Base-by-base conservation (phyloP, 2,888 invertebrate species). In the Anthrax anthrax region DNA sequence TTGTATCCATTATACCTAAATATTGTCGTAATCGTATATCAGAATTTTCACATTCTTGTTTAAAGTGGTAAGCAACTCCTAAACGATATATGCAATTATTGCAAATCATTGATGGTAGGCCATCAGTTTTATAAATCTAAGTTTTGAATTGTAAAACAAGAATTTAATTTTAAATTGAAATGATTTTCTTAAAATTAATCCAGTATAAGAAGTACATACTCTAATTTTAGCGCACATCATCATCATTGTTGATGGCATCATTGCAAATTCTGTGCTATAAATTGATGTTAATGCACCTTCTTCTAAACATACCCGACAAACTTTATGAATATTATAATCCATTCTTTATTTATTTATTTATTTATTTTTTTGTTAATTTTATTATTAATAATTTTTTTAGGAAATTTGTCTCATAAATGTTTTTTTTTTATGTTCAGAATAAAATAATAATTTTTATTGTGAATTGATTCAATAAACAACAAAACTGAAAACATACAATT, bases 31-130 rank as follows among this genome's bases (percentile, higher is more conserved):
- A 55, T 39, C 77, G 64, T 45, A 75, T 59, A 55, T 78, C 76
- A 2, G 76, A 73, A 55, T 73, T 76, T 58, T 76, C 76, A 56
- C 74, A 75, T 18, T 77, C 74, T 53, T 77, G 77, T 55, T 77
- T 77, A 50, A 77, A 77, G 55, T 77, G 76, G 57, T 76, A 77
- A 1, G 77, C 75, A 27, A 76, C 72, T 6, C 77, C 77, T 19
- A 78, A 56, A 44, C 77, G 72, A 51, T 77, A 77, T 9, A 76
- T 70, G 55, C 77, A 78, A 54, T 76, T 77, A 51, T 76, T 76
- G 52, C 77, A 78, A 55, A 78, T 73, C 47, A 74, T 74, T 29
- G 76, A 71, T 1, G 77, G 77, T 36, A 78, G 55, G 4, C 77
- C 77, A 63, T 77, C 77, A 50, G 71, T 69, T 63, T 70, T 73